Percentiles rank a stretch among this genome's conserved stretches.
phyloP scores from a whole-genome alignment of 2,113 vertebrate species.

The Oryctolagus cuniculus region mOryCun1.1 NC_091439.1:70038501-70039000 shows the following conservation, averaged over 20 bases:
- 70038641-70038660: conserved; percentile 78
- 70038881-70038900: conserved; percentile 86
- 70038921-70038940: conserved; percentile 87
- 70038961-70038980: conserved; percentile 91
- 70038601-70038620: conserved; percentile 63
- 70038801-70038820: conserved; percentile 69
- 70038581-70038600: conserved; percentile 80
- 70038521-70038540: conserved; percentile 79
- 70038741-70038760: not conserved
- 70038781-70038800: conserved; percentile 64
- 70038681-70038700: conserved; percentile 60
- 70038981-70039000: conserved; percentile 90
- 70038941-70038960: conserved; percentile 92
- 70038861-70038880: conserved; percentile 73
- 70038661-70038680: conserved; percentile 79
- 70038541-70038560: conserved; percentile 81
- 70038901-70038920: conserved; percentile 84
- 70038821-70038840: conserved; percentile 64
- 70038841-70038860: conserved; percentile 70
- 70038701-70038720: conserved; percentile 47
- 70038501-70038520: conserved; percentile 75
- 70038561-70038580: conserved; percentile 68
- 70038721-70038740: conserved; percentile 28
- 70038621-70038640: conserved; percentile 71
- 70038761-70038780: not conserved